Base-by-base conservation (phyloP, 1,140 invertebrate species). In the Thaumatotibia leucotreta region DNA sequence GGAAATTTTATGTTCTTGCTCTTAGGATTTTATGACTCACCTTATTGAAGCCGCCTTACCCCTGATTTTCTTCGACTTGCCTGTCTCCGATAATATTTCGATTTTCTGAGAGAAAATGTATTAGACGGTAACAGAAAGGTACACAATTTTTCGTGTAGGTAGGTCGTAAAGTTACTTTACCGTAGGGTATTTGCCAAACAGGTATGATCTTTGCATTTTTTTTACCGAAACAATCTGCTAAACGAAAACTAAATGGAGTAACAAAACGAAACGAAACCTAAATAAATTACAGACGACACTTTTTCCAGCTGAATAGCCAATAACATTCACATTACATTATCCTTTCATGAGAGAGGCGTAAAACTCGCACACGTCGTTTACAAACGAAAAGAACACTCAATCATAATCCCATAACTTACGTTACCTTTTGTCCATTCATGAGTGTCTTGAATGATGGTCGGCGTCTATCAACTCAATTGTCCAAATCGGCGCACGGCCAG, bases 51-150 rank as follows among this genome's bases (percentile, higher is more conserved):
- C 50, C 50, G 50, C 17, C 52, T 27, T 14, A 29, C 6, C 27
- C 52, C 52, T 58, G 52, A 58, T 58, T 58, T 58, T 14, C 52
- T 58, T 58, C 23, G n/a, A n/a, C 50, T 52, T 29, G n/a, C 52
- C 24, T 58, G 52, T 58, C 52, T 24, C 6, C n/a, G 52, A 58
- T 54, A 54, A 54, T n/a, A 54, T 54, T 27, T 8, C 4, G n/a
- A 58, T 58, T 27, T 58, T 27, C 23, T 14, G 24, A 0, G 5
- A 6, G 24, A 58, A 58, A 45, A 20, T 45, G 17, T 20, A 45
- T 45, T 45, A 1, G 6, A 45, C 4, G 4, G 11, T 45, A 45
- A 20, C 17, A 20, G 39, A 45, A 45, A 45, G 14, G 4, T 45
- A 45, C 14, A 9, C 17, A 17, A 5, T 20, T 45, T 45, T 45